Evolutionary conservation across 2,888 invertebrate species (phyloP).

Genomic region (Blera fallax): DNA sequence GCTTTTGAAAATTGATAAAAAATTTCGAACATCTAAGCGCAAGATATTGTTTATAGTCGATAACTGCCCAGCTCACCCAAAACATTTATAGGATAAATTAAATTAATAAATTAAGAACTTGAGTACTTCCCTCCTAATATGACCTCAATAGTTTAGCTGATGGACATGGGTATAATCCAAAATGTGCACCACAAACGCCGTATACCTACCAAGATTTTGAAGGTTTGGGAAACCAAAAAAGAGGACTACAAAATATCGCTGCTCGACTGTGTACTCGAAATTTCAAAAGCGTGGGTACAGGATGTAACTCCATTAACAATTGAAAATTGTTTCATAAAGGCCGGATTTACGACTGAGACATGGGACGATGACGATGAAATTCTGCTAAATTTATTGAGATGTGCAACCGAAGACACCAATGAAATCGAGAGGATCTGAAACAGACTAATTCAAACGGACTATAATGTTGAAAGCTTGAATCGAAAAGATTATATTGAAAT

Average conservation of each 20-base stretch:
- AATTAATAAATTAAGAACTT: conserved; percentile 27
- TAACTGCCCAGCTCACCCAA: conserved; percentile 24
- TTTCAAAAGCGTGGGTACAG: conserved; percentile 4
- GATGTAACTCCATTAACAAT: conserved; percentile 25
- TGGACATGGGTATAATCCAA: too few relatives aligned
- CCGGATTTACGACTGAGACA: too few relatives aligned
- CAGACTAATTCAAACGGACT: conserved; percentile 10
- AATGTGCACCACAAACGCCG: conserved; percentile 10
- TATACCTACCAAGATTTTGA: not conserved
- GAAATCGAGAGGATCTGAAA: conserved; percentile 20
- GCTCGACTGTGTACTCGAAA: too few relatives aligned
- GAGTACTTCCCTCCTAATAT: conserved; percentile 28
- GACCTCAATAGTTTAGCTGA: conserved; percentile 12
- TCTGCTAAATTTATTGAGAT: not conserved
- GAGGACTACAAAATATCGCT: conserved; percentile 6
- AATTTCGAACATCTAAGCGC: conserved; percentile 15
- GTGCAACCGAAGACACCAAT: conserved; percentile 6
- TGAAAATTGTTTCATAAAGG: conserved; percentile 9
- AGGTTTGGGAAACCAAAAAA: not conserved
- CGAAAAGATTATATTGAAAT: conserved; percentile 16
- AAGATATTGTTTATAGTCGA: not conserved
- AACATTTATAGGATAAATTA: conserved; percentile 14
- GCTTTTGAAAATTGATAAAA: conserved; percentile 5
- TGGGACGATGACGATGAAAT: not conserved
- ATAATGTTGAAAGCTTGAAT: conserved; percentile 11